These are phyloP conservation scores for Phoenoteleia sp. DNA, from an alignment of 2,888 invertebrate species.

Conservation along the genomic window DNA sequence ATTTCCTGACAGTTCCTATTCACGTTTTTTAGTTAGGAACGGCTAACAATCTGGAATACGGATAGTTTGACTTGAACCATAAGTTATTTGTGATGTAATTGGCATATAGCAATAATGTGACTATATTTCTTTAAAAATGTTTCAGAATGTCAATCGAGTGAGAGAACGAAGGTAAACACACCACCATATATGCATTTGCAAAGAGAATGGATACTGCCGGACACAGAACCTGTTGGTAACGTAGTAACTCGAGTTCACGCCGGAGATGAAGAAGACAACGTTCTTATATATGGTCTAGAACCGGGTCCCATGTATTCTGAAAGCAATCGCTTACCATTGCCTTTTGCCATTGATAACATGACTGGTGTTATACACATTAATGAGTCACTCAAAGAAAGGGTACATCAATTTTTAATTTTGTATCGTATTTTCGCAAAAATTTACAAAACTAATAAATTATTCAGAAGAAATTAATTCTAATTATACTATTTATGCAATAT, in stretches of 20 bases:
- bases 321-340: constrained; percentile 87
- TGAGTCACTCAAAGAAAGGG: constrained; percentile 92
- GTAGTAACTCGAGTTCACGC: constrained; percentile 91
- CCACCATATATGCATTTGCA: constrained; percentile 91
- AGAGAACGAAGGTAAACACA: constrained; percentile 85
- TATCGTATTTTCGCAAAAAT: neutral
- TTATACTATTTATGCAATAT: no score
- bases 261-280: constrained; percentile 89
- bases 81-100: no score
- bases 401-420: constrained; percentile 84
- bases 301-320: constrained; percentile 86
- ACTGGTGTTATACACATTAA: constrained; percentile 94
- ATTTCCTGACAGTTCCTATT: no score
- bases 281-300: constrained; percentile 91
- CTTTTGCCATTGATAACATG: constrained; percentile 92
- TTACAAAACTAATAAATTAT: no score
- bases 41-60: no score
- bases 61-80: no score
- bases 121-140: no score
- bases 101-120: no score
- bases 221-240: constrained; percentile 91
- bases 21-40: no score
- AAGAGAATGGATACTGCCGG: constrained; percentile 92
- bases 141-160: constrained; percentile 87
- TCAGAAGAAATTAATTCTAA: no score